phyloP scores from a whole-genome alignment of 2,113 vertebrate genomes.

The Ammodytes marinus region DNA sequence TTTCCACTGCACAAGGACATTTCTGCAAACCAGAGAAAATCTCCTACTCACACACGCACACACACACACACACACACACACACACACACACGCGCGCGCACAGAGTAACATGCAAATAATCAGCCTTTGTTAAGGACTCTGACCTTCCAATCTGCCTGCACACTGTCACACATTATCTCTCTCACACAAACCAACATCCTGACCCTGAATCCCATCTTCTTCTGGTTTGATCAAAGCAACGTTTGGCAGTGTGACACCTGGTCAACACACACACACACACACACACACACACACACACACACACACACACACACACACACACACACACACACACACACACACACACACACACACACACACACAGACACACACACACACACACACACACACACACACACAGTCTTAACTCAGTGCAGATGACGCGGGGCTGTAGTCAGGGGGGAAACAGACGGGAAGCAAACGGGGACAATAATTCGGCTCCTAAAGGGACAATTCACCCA shows the following conservation, averaged over 20 bases:
- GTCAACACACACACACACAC: conserved; percentile 14
- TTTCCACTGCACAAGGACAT: no score
- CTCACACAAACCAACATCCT: conserved; percentile 21
- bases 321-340: no score
- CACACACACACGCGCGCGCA: no score
- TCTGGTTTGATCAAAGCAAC: conserved; percentile 20
- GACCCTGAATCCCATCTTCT: conserved; percentile 3
- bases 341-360: no score
- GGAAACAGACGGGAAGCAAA: background rate
- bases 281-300: no score
- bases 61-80: no score
- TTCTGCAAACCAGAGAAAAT: no score
- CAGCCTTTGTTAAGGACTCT: no score
- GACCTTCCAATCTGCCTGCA: no score
- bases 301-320: no score
- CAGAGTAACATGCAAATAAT: no score
- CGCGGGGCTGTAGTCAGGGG: background rate
- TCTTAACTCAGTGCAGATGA: conserved; percentile 51
- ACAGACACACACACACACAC: background rate
- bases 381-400: background rate
- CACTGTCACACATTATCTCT: background rate
- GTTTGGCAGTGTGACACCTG: conserved; percentile 33
- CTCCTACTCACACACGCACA: no score
- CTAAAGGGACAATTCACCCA: conserved; percentile 47
- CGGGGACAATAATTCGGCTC: conserved; percentile 20